Evolutionary conservation across 2,888 invertebrate genomes (phyloP), one percentile per base, ranked within the genome.

Genomic region (Ectemnius lituratus): DNA sequence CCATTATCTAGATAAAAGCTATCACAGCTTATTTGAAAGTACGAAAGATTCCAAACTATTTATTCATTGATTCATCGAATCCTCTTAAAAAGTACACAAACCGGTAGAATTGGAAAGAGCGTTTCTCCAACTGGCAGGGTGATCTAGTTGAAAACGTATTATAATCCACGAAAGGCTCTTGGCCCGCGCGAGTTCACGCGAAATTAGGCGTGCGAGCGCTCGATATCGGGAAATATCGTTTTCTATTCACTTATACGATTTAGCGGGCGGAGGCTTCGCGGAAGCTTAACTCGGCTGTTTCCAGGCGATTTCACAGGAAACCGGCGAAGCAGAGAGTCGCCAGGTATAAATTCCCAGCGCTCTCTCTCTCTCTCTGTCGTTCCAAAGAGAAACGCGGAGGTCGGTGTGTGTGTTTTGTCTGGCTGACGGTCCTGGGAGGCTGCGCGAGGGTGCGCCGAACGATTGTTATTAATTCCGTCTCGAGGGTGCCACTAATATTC

Each of bases 401-500:
- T 58, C 65, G 47, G 16, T 18, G 66, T 18, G 66, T 68, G 81
- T 79, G 76, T 84, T 80, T 84, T 75, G 84, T 84, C 84, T 79
- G 82, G 52, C 37, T 37, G 37, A 37, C 68, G 77, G 73, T 67
- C 23, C 65, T 73, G 75, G 68, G 37, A 37, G 37, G 37, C 67
- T 68, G 65, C 62, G 71, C 60, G 60, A 61, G 71, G 70, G 60
- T 28, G 64, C 20, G 66, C 75, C 78, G 78, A 80, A 77, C 83
- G 84, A 87, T 86, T 84, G 85, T 86, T 88, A 88, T 89, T 89
- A 89, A 90, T 90, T 88, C 80, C 81, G 87, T 87, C 90, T 85
- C 90, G 74, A 77, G 89, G 88, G 90, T 84, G 73, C 86, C 85
- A 90, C 90, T 89, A 87, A 89, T 89, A 89, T 90, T 89, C 89